A percentile compares a stretch with the other conserved stretches of the same genome.
Evolutionary conservation across 2,888 invertebrate genomes (phyloP).

Genomic region (Octonoba sinensis): DNA sequence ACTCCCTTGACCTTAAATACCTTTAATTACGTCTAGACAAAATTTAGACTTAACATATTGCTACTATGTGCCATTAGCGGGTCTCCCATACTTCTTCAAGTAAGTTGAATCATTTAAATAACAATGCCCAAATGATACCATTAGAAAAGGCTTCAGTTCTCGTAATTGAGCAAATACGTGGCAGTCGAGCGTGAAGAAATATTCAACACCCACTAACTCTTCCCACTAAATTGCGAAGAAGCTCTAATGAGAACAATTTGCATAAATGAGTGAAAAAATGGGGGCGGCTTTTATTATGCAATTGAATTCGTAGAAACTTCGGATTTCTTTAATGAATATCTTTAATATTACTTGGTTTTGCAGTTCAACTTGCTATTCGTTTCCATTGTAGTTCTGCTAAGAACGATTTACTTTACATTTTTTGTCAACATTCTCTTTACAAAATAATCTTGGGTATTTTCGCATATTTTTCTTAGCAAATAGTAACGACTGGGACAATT

Average conservation of each 20-base stretch:
- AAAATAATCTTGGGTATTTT: no score
- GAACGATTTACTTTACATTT: no score
- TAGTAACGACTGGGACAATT: no score
- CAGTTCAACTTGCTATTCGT: no score
- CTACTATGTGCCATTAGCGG: neutral
- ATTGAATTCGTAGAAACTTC: neutral
- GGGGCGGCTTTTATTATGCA: conserved; percentile 12
- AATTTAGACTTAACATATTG: conserved; percentile 7
- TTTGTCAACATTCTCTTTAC: no score
- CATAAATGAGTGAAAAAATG: conserved; percentile 43
- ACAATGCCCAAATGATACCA: conserved; percentile 12
- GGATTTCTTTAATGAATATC: no score
- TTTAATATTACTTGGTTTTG: no score
- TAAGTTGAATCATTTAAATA: conserved; percentile 7
- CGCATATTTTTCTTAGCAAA: no score
- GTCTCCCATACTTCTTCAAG: conserved; percentile 4
- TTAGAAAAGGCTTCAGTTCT: neutral
- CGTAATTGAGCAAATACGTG: conserved; percentile 27
- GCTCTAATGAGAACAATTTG: conserved; percentile 42
- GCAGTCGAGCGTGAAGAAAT: conserved; percentile 5
- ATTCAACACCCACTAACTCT: conserved; percentile 34
- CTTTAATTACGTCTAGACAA: conserved; percentile 15
- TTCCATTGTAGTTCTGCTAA: no score
- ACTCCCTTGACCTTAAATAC: conserved; percentile 28
- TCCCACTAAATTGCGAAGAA: conserved; percentile 16